Percentiles rank a stretch among this genome's conserved stretches.
phyloP scores from a whole-genome alignment of 2,888 invertebrate genomes.

The Acanthosepion pharaonis region DNA sequence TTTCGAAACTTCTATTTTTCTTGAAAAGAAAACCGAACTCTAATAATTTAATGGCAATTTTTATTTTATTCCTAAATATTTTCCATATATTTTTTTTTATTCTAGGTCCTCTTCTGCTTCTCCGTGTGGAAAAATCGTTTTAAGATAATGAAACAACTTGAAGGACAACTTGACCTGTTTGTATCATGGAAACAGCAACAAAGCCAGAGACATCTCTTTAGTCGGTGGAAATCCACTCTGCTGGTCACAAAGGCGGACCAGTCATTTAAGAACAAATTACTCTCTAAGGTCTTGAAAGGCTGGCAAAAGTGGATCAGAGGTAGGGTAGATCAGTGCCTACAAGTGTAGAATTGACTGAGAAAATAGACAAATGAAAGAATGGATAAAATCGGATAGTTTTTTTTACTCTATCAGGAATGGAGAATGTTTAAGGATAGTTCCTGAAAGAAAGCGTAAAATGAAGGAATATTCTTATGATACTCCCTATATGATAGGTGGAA shows the following conservation, averaged over 20 bases:
- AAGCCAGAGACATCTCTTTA: neutral
- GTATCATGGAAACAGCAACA: neutral
- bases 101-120: neutral
- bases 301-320: slow-evolving; percentile 38
- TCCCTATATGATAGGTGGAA: no score
- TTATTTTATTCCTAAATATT: neutral
- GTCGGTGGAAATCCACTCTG: neutral
- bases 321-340: neutral
- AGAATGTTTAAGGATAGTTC: no score
- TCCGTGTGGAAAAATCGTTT: neutral
- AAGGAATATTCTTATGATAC: no score
- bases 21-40: no score
- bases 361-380: no score
- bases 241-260: neutral
- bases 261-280: neutral
- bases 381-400: no score
- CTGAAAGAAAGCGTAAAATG: no score
- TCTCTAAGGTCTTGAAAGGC: neutral
- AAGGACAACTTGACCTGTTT: neutral
- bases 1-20: no score
- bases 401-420: no score
- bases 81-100: neutral
- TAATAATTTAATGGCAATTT: no score
- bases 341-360: no score
- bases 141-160: neutral